Evolutionary conservation across 2,797 vertebrate species (phyloP).

Genomic region (Artibeus lituratus): DNA sequence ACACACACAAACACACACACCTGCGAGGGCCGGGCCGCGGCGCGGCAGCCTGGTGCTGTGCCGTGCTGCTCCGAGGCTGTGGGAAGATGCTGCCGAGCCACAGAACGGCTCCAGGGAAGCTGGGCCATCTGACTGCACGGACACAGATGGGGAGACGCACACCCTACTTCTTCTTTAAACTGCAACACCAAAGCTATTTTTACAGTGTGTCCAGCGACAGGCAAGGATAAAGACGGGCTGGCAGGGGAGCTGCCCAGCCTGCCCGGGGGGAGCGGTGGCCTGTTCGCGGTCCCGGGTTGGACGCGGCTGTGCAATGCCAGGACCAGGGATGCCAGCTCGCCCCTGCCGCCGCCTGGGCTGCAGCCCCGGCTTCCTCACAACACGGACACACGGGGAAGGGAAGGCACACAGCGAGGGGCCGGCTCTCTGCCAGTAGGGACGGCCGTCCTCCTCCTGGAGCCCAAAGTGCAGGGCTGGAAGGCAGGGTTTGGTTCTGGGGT

Average conservation of each 20-base stretch:
- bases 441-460: conserved; percentile 71
- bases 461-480: background rate
- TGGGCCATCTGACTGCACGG: background rate
- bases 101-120: background rate
- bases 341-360: conserved; percentile 34
- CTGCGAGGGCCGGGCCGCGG: background rate
- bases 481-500: conserved; percentile 71
- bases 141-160: background rate
- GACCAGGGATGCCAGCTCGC: conserved; percentile 14
- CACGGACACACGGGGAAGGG: background rate
- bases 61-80: background rate
- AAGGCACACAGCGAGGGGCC: background rate
- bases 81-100: background rate
- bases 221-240: conserved; percentile 63
- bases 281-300: conserved; percentile 53
- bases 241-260: conserved; percentile 59
- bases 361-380: background rate
- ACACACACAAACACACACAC: conserved; percentile 33
- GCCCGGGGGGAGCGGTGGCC: conserved; percentile 46
- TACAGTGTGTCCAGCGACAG: conserved; percentile 58
- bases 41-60: background rate
- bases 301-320: conserved; percentile 47
- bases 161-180: background rate
- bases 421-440: conserved; percentile 33
- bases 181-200: conserved; percentile 70